These are phyloP conservation scores for Dermatophagoides farinae DNA, from an alignment of 1,140 invertebrate genomes.

Conservation along the genomic window DNA sequence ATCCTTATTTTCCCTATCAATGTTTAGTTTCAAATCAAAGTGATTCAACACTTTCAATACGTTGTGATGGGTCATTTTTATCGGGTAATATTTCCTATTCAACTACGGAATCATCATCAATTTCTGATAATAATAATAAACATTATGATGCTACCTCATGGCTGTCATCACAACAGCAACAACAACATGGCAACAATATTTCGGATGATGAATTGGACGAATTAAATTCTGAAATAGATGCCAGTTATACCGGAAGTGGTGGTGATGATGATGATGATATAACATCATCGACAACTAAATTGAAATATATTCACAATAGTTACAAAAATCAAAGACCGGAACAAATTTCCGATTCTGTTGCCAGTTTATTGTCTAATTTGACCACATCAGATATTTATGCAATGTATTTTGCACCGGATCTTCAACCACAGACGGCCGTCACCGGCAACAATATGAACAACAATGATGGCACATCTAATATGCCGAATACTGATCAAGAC, in stretches of 20 bases:
- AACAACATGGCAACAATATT: not conserved
- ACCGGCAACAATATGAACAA: too few species aligned
- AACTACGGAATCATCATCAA: not conserved
- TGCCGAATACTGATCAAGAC: not conserved
- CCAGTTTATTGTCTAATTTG: not conserved
- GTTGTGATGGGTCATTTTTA: conserved; percentile 6
- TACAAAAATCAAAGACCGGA: not conserved
- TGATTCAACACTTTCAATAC: conserved; percentile 7
- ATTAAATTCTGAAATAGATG: too few species aligned
- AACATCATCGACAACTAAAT: not conserved
- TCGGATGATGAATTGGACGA: not conserved
- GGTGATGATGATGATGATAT: not conserved
- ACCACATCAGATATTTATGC: not conserved
- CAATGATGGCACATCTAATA: too few species aligned
- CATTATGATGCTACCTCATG: too few species aligned
- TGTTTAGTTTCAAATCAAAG: conserved; percentile 14
- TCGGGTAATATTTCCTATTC: too few species aligned
- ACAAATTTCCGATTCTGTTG: not conserved
- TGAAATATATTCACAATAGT: not conserved
- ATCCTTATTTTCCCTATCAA: conserved; percentile 10
- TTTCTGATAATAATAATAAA: too few species aligned
- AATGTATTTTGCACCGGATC: conserved; percentile 4
- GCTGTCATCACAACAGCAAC: not conserved
- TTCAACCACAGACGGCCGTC: not conserved
- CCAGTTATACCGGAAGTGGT: too few species aligned